phyloP scores from a whole-genome alignment of 2,888 invertebrate species.

The Artemia sp. region DNA sequence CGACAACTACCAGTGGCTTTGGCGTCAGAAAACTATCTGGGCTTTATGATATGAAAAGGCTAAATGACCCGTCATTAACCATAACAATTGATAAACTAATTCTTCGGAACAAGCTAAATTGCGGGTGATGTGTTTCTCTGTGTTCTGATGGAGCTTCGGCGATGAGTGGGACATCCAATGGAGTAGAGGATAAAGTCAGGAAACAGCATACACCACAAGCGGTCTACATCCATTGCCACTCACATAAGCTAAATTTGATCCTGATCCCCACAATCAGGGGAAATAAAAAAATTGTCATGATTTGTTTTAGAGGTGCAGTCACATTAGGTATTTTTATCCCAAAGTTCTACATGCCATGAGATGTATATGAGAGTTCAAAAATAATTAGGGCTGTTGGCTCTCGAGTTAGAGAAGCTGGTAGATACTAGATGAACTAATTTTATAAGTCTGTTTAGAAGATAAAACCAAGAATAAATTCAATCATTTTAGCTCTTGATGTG shows the following conservation, averaged over 20 bases:
- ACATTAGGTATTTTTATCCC: slow-evolving; percentile 9
- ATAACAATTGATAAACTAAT: neutral
- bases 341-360: slow-evolving; percentile 3
- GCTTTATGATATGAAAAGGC: neutral
- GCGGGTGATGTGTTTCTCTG: slow-evolving; percentile 18
- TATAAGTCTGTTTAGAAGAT: neutral
- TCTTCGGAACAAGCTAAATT: neutral
- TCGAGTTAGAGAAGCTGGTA: neutral
- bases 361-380: neutral
- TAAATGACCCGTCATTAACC: too few species aligned
- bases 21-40: neutral
- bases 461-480: too few species aligned
- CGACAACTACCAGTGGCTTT: slow-evolving; percentile 10
- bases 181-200: slow-evolving; percentile 16
- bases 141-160: slow-evolving; percentile 24
- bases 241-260: slow-evolving; percentile 20
- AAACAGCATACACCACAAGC: slow-evolving; percentile 17
- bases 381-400: neutral
- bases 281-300: neutral
- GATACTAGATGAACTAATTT: neutral
- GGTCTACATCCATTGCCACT: slow-evolving; percentile 19
- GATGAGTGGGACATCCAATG: neutral
- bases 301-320: neutral
- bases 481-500: too few species aligned
- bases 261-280: neutral